Conservation (phyloP, 2,888 invertebrate genomes). For the Rotaria macrura region DNA sequence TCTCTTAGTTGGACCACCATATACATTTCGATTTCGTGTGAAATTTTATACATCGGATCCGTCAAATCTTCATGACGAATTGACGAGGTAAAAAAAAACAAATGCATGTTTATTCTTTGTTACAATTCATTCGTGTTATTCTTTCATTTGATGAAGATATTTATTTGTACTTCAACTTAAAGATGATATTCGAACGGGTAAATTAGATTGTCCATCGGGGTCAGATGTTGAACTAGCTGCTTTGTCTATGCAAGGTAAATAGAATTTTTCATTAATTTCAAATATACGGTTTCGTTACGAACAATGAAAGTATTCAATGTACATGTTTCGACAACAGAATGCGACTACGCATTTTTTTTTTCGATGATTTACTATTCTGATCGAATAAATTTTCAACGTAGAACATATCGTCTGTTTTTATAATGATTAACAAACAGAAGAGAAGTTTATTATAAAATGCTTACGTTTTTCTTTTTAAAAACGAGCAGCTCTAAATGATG, state of each 20-base stretch:
- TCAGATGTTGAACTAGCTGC: constrained; percentile 68
- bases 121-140: neutral
- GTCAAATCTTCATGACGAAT: constrained; percentile 77
- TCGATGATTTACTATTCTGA: too few relatives aligned
- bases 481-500: too few relatives aligned
- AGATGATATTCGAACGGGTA: constrained; percentile 80
- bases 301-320: too few relatives aligned
- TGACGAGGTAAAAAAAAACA: constrained; percentile 59
- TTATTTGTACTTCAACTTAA: constrained; percentile 95
- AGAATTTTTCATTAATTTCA: neutral
- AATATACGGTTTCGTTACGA: too few relatives aligned
- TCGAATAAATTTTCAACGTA: too few relatives aligned
- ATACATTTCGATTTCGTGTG: constrained; percentile 61
- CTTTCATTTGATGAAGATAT: constrained; percentile 54
- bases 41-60: constrained; percentile 99
- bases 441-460: too few relatives aligned
- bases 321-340: too few relatives aligned
- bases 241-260: constrained; percentile 3
- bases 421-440: too few relatives aligned
- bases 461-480: too few relatives aligned
- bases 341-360: too few relatives aligned
- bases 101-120: too few relatives aligned
- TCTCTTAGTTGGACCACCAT: neutral
- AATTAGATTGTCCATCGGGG: constrained; percentile 74
- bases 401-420: too few relatives aligned